Evolutionary conservation across 1,140 invertebrate species (phyloP), one percentile per base, ranked within the genome.

Genomic region (Tetragonula clypearis): DNA sequence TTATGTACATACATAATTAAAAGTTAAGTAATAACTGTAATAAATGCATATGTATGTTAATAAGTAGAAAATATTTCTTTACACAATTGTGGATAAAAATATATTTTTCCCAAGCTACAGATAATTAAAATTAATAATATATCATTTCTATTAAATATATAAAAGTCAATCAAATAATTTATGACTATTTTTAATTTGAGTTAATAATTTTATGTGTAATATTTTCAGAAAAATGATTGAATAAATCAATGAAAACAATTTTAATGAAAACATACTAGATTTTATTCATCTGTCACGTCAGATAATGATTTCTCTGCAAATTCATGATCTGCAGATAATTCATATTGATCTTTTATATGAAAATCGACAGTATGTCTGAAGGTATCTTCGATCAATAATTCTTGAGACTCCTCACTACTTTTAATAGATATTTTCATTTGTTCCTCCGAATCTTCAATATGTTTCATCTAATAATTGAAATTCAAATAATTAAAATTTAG

Each of bases 1-100:
- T 58, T 8, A 41, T 75, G 72, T 82, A 82, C 23, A 81, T 60
- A 69, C 15, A 55, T 55, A 30, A 69, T 9, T 53, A 56, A 75
- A n/a, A 62, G 3, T 1, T 62, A 71, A 41, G 3, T 41, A 71
- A 71, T 71, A 65, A 19, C 19, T 53, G 11, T 1, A 26, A 17
- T 17, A 56, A 56, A 26, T 68, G n/a, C n/a, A 6, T 55, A 41
- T 75, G 15, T 66, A 56, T 72, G 2, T 66, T 66, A 77, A 41
- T 62, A 77, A 65, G 53, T 66, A 12, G 14, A 5, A 66, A 78
- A 26, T 4, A 78, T 55, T 49, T 66, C 26, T 30, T 75, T 55
- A n/a, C 12, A 53, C 1, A 58, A 72, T 60, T 21, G 11, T 30
- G 41, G 41, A 49, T 49, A 65, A 21, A 65, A 23, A 23, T 12